Percentiles rank a stretch among this genome's conserved stretches.
Evolutionary conservation across 2,797 vertebrate species (phyloP).

Genomic region (Pygocentrus nattereri): DNA sequence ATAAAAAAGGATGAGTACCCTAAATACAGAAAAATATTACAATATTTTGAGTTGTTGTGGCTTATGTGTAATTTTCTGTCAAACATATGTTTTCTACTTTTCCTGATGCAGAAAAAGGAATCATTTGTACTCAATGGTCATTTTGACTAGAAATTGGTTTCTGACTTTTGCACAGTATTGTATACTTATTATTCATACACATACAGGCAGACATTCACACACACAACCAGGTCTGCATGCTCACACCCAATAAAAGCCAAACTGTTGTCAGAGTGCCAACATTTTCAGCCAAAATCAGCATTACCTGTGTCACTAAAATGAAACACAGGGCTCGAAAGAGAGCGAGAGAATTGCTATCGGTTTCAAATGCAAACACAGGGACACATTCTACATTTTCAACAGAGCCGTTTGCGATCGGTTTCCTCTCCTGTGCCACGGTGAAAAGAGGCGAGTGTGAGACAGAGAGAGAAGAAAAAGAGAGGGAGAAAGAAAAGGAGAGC

Average conservation of each 20-base stretch:
- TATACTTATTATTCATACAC: background rate
- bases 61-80: too few species aligned
- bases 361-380: constrained; percentile 39
- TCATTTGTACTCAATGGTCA: too few species aligned
- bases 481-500: background rate
- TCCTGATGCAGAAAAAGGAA: too few species aligned
- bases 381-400: constrained; percentile 50
- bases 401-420: constrained; percentile 39
- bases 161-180: too few species aligned
- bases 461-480: background rate
- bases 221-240: background rate
- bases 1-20: too few species aligned
- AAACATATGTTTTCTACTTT: too few species aligned
- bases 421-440: constrained; percentile 39
- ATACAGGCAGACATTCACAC: background rate
- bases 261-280: constrained; percentile 26
- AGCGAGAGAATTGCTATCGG: constrained; percentile 41
- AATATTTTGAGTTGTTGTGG: too few species aligned
- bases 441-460: constrained; percentile 32
- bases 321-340: constrained; percentile 37
- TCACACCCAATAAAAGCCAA: constrained; percentile 27
- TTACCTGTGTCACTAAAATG: constrained; percentile 45
- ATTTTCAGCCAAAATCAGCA: constrained; percentile 46
- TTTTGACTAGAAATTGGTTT: too few species aligned
- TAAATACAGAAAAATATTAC: too few species aligned